phyloP scores from a whole-genome alignment of 2,797 vertebrate genomes.

The Glossophaga mutica region DNA sequence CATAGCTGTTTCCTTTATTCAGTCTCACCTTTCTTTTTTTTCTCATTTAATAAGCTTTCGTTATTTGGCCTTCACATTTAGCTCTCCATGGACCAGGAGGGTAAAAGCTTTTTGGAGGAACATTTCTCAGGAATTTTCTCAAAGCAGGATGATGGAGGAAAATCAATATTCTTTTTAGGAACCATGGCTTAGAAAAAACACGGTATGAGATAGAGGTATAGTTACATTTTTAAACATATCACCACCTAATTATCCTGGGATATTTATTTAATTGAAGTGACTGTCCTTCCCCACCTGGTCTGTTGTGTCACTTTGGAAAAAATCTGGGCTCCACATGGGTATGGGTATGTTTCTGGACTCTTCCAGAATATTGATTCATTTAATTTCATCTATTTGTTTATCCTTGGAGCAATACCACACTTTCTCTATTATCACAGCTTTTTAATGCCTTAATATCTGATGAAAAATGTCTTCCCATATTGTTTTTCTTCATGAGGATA shows the following conservation, averaged over 20 bases:
- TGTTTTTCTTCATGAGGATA: background rate
- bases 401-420: background rate
- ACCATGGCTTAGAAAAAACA: background rate
- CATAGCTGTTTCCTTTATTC: background rate
- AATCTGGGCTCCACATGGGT: background rate
- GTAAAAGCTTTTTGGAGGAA: background rate
- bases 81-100: background rate
- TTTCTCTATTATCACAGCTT: background rate
- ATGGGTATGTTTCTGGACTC: background rate
- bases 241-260: background rate
- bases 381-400: background rate
- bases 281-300: background rate
- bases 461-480: background rate
- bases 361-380: background rate
- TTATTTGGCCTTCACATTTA: background rate
- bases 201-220: background rate
- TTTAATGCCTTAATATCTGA: background rate
- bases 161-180: conserved; percentile 6
- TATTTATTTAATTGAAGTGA: background rate
- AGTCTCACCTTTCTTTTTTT: background rate
- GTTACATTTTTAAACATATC: background rate
- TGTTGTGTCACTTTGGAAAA: background rate
- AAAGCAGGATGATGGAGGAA: background rate
- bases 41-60: background rate
- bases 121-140: conserved; percentile 34